phyloP scores from a whole-genome alignment of 1,140 invertebrate genomes.

The Drosophila cardini region DNA sequence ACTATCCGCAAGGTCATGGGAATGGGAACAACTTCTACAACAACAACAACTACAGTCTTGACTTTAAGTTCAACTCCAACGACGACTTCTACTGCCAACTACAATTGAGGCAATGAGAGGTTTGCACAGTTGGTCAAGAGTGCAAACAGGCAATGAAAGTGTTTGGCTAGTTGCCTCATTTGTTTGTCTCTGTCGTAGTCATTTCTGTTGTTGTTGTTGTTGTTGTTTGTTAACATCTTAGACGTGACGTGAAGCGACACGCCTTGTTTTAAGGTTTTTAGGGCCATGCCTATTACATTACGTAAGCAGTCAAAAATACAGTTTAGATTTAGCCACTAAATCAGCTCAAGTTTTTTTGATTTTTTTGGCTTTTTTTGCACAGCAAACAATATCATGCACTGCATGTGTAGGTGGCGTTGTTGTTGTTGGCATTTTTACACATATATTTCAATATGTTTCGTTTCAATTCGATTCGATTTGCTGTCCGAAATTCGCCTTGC shows the following conservation, averaged over 20 bases:
- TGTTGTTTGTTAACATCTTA: constrained; percentile 53
- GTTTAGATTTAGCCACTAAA: constrained; percentile 40
- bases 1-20: constrained; percentile 69
- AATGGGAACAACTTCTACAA: constrained; percentile 44
- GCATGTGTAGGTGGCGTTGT: constrained; percentile 38
- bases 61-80: constrained; percentile 16
- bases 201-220: constrained; percentile 18
- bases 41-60: background rate
- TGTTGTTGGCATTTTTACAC: constrained; percentile 41
- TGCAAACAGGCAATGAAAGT: constrained; percentile 73
- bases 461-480: constrained; percentile 27
- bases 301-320: constrained; percentile 38
- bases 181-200: constrained; percentile 31
- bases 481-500: constrained; percentile 54
- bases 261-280: constrained; percentile 46
- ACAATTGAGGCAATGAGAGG: constrained; percentile 22
- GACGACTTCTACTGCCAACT: constrained; percentile 9
- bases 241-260: constrained; percentile 52
- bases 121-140: constrained; percentile 74
- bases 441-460: background rate
- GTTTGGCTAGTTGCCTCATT: constrained; percentile 58
- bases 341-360: constrained; percentile 1
- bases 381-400: constrained; percentile 12
- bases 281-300: constrained; percentile 52
- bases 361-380: constrained; percentile 14